A percentile compares a stretch with the other conserved stretches of the same genome.
These are phyloP conservation scores for Copidosoma floridanum DNA, from an alignment of 1,140 invertebrate species.

Conservation along the genomic window DNA sequence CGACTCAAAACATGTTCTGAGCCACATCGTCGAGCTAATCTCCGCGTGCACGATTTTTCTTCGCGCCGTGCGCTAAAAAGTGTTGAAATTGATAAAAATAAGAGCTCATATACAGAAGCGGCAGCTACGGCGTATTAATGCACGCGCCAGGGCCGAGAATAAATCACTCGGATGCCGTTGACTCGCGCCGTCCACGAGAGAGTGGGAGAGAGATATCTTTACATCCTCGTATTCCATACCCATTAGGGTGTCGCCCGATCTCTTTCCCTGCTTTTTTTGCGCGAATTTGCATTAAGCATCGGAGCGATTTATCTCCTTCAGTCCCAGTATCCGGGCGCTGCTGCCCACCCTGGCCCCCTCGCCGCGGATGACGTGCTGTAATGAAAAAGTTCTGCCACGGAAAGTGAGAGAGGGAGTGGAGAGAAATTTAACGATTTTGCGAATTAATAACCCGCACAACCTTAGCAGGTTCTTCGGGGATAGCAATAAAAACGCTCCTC, in stretches of 20 bases:
- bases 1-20: too few relatives aligned
- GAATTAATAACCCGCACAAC: not conserved
- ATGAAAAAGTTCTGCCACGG: slow-evolving; percentile 16
- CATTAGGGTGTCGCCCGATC: slow-evolving; percentile 8
- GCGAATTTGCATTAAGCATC: slow-evolving; percentile 20
- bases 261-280: slow-evolving; percentile 1
- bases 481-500: too few relatives aligned
- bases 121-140: too few relatives aligned
- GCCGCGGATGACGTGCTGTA: not conserved
- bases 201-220: slow-evolving; percentile 15
- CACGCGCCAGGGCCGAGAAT: slow-evolving; percentile 7
- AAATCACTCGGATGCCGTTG: slow-evolving; percentile 8
- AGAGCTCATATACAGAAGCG: too few relatives aligned
- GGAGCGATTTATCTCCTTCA: slow-evolving; percentile 21
- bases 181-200: too few relatives aligned
- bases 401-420: too few relatives aligned
- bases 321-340: not conserved
- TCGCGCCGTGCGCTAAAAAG: too few relatives aligned
- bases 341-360: too few relatives aligned
- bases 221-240: slow-evolving; percentile 20
- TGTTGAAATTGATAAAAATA: too few relatives aligned
- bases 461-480: too few relatives aligned
- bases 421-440: slow-evolving; percentile 4
- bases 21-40: too few relatives aligned
- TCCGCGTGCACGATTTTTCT: too few relatives aligned